phyloP scores from a whole-genome alignment of 2,888 invertebrate species.

The Eurytoma californica region DNA sequence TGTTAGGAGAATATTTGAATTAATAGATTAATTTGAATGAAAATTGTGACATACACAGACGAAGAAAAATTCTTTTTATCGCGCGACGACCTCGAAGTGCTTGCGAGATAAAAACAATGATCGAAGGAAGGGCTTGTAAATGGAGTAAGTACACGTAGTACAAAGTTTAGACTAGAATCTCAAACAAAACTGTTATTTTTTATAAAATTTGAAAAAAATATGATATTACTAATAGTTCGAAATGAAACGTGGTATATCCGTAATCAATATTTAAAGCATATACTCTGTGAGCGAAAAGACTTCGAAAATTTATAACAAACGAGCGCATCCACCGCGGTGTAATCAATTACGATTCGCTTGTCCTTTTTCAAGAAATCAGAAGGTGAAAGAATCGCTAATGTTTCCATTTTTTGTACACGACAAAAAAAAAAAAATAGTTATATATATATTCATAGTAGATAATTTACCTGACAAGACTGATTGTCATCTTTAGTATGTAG shows the following conservation, averaged over 20 bases:
- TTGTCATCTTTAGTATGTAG: constrained; percentile 55
- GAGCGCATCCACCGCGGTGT: neutral
- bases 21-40: neutral
- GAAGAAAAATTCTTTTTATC: neutral
- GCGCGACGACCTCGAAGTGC: too few relatives aligned
- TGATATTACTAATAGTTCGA: constrained; percentile 20
- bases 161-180: constrained; percentile 23
- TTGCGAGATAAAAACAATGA: too few relatives aligned
- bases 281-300: constrained; percentile 22
- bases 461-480: constrained; percentile 55
- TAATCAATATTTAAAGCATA: constrained; percentile 29
- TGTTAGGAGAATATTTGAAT: neutral
- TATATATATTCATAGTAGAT: constrained; percentile 35
- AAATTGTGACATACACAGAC: neutral
- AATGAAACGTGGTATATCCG: constrained; percentile 12
- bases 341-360: constrained; percentile 14
- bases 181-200: neutral
- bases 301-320: constrained; percentile 12
- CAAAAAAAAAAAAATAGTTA: constrained; percentile 29
- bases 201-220: constrained; percentile 13
- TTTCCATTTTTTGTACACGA: constrained; percentile 16
- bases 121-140: neutral
- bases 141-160: constrained; percentile 25
- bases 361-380: neutral
- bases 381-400: constrained; percentile 32